Percentiles rank a stretch among this genome's conserved stretches.
Evolutionary conservation across 1,140 invertebrate genomes (phyloP).

Genomic region (Ceratitis capitata): DNA sequence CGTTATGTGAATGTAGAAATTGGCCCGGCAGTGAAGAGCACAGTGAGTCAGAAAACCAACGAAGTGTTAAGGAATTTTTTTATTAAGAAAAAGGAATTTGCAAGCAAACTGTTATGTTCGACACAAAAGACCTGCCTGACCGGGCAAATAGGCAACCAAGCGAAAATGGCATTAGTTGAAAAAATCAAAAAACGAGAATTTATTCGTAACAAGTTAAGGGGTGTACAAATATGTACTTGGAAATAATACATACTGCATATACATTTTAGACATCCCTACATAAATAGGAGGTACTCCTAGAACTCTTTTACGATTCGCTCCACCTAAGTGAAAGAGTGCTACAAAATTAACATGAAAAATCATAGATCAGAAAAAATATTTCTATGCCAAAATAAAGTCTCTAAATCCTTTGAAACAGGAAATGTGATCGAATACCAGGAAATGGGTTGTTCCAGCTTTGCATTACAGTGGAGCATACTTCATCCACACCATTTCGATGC

Average conservation of each 20-base stretch:
- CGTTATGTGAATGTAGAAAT: too few species aligned
- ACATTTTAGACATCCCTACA: background rate
- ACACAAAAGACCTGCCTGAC: background rate
- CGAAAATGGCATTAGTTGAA: background rate
- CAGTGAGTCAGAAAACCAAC: background rate
- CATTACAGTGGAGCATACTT: too few species aligned
- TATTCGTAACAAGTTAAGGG: background rate
- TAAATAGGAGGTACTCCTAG: background rate
- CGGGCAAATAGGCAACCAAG: background rate
- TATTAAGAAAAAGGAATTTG: background rate
- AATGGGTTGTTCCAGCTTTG: too few species aligned
- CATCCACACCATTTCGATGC: too few species aligned
- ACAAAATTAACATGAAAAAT: too few species aligned
- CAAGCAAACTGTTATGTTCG: background rate
- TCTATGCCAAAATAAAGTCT: too few species aligned
- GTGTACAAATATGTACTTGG: background rate
- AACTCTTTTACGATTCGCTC: too few species aligned
- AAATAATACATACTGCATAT: background rate
- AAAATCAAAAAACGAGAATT: background rate
- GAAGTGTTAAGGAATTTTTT: background rate
- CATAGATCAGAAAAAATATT: too few species aligned
- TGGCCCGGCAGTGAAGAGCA: too few species aligned
- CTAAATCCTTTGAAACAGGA: too few species aligned
- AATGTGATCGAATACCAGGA: too few species aligned
- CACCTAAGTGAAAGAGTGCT: too few species aligned